These are phyloP conservation scores for Nephila pilipes DNA, from an alignment of 1,140 invertebrate genomes.

Conservation along the genomic window DNA sequence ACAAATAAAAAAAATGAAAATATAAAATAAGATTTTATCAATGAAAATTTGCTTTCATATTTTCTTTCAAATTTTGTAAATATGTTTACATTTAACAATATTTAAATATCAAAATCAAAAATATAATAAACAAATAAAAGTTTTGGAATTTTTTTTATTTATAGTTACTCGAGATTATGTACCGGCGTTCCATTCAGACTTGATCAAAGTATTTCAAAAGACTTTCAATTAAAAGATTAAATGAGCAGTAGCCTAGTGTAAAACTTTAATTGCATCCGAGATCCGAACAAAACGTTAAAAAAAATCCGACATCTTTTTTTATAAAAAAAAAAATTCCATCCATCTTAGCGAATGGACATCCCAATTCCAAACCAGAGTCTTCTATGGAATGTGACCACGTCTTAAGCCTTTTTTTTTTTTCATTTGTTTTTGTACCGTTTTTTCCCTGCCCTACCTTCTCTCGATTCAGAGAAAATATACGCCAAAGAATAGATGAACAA, in stretches of 20 bases:
- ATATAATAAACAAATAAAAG: too few species aligned
- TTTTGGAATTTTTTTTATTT: too few species aligned
- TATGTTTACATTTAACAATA: too few species aligned
- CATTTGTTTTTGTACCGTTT: not conserved
- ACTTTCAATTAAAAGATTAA: not conserved
- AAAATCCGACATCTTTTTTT: not conserved
- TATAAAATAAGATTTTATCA: too few species aligned
- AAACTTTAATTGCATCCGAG: not conserved
- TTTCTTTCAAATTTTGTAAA: too few species aligned
- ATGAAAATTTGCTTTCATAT: too few species aligned
- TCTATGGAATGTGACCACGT: conserved; percentile 51
- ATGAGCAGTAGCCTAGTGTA: not conserved
- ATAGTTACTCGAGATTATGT: too few species aligned
- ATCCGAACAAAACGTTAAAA: not conserved
- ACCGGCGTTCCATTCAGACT: too few species aligned
- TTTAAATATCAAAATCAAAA: too few species aligned
- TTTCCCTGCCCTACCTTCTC: not conserved
- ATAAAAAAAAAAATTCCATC: conserved; percentile 15
- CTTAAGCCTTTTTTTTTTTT: conserved; percentile 20
- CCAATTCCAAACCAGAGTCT: conserved; percentile 42
- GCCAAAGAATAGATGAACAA: conserved; percentile 65
- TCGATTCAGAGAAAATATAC: conserved; percentile 27
- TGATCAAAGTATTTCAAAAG: not conserved
- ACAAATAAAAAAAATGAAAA: too few species aligned
- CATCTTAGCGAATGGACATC: conserved; percentile 35